Percentiles rank a stretch among this genome's conserved stretches.
phyloP scores from a whole-genome alignment of 2,113 vertebrate species.

The Gallinago undulata region DNA sequence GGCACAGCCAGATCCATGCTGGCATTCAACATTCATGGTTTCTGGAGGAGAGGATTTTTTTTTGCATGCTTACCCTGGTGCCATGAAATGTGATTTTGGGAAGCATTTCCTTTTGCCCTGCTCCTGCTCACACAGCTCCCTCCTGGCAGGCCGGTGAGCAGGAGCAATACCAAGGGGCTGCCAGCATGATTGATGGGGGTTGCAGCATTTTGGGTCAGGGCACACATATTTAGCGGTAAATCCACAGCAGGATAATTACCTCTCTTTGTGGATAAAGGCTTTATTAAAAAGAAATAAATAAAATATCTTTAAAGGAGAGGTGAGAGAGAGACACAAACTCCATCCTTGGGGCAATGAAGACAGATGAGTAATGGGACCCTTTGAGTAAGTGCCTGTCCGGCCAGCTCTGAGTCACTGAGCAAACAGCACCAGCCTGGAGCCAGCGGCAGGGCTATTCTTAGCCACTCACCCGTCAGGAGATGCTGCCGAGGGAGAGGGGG shows the following conservation, averaged over 20 bases:
- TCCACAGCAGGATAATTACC: neutral
- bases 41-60: neutral
- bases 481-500: neutral
- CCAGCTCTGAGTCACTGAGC: slow-evolving; percentile 65
- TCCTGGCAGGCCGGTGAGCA: neutral
- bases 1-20: neutral
- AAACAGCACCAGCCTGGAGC: slow-evolving; percentile 61
- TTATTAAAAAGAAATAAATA: slow-evolving; percentile 35
- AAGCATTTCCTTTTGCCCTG: neutral
- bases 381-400: slow-evolving; percentile 39
- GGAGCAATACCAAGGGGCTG: neutral
- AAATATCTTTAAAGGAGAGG: neutral
- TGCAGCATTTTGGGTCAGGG: neutral
- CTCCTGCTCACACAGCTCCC: neutral
- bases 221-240: neutral
- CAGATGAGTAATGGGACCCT: slow-evolving; percentile 60
- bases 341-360: slow-evolving; percentile 48
- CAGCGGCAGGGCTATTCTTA: slow-evolving; percentile 49
- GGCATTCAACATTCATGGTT: neutral
- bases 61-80: neutral
- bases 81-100: neutral
- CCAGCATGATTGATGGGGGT: neutral
- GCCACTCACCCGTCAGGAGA: neutral
- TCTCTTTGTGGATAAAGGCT: neutral
- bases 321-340: neutral